Evolutionary conservation across 2,888 invertebrate genomes (phyloP).

Genomic region (Trachelus iudaicus): DNA sequence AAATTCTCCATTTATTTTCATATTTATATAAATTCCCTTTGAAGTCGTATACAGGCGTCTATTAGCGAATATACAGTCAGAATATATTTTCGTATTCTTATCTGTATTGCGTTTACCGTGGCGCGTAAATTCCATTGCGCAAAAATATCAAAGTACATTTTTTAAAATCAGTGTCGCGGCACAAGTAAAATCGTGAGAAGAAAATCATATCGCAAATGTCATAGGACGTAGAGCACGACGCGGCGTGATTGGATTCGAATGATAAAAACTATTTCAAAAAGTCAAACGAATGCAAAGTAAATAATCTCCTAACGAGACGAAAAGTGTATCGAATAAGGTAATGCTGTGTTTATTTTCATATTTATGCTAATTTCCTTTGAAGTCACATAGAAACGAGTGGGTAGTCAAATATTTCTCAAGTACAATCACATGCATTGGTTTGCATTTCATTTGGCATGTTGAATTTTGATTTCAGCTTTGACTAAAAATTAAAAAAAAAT

Average conservation of each 20-base stretch:
- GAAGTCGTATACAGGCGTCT: background rate
- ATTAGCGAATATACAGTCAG: background rate
- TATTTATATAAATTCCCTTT: background rate
- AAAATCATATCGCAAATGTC: background rate
- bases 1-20: background rate
- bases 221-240: background rate
- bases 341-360: background rate
- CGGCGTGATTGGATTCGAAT: background rate
- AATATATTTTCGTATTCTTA: background rate
- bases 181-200: too few relatives aligned
- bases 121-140: background rate
- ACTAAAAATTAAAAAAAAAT: background rate
- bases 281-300: background rate
- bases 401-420: background rate
- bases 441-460: background rate
- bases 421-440: background rate
- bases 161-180: too few relatives aligned
- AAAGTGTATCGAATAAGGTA: background rate
- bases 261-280: background rate
- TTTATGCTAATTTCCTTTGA: background rate
- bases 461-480: background rate
- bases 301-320: background rate
- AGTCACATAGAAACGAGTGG: background rate
- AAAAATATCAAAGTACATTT: background rate
- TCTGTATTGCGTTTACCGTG: background rate